A percentile compares a stretch with the other conserved stretches of the same genome.
phyloP scores from a whole-genome alignment of 2,888 invertebrate genomes.

The Nomada ruficornis region DNA sequence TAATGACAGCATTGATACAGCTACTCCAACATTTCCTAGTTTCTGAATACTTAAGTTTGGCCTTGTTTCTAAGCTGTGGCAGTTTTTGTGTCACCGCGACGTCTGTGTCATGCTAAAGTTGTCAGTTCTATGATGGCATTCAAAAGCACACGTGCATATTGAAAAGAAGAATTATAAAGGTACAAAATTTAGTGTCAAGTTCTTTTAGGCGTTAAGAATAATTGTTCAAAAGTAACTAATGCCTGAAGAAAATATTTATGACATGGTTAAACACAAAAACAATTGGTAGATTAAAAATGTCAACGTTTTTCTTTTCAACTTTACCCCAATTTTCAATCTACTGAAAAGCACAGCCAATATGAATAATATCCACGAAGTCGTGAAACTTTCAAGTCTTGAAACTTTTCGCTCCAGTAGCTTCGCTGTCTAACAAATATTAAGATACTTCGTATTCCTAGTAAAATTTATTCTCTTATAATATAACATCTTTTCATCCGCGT shows the following conservation, averaged over 20 bases:
- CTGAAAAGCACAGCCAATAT: too few relatives aligned
- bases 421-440: background rate
- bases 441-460: background rate
- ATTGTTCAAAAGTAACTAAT: too few relatives aligned
- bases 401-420: background rate
- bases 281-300: too few relatives aligned
- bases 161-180: too few relatives aligned
- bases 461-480: background rate
- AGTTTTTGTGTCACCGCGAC: background rate
- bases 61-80: background rate
- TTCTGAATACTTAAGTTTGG: background rate
- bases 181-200: too few relatives aligned
- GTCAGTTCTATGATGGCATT: too few relatives aligned
- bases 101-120: background rate
- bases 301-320: too few relatives aligned
- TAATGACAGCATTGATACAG: background rate
- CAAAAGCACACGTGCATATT: background rate
- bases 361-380: too few relatives aligned
- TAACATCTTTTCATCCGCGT: background rate
- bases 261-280: too few relatives aligned
- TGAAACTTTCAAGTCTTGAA: background rate
- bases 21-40: background rate
- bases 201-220: too few relatives aligned
- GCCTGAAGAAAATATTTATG: too few relatives aligned
- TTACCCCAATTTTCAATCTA: too few relatives aligned